Evolutionary conservation across 53 echinoderm and acorn worm species (phyloP).

Genomic region (Astropecten irregularis): DNA sequence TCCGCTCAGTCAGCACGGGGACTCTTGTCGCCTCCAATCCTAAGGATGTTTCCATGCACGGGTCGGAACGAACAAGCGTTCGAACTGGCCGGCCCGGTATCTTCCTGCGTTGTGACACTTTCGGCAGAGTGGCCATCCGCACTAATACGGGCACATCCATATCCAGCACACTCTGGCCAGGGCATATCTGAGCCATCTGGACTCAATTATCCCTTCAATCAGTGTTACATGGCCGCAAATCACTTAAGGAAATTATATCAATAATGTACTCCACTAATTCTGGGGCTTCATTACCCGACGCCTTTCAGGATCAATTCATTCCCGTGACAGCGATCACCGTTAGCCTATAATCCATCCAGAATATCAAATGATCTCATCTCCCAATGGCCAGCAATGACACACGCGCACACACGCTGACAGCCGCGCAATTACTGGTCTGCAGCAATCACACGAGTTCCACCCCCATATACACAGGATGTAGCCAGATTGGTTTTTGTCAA

Average conservation of each 20-base stretch:
- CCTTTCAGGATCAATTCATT: neutral
- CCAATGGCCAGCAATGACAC: neutral
- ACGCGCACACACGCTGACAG: neutral
- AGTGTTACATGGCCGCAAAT: neutral
- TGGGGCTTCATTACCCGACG: neutral
- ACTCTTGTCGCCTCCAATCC: neutral
- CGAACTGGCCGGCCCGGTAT: constrained; percentile 49
- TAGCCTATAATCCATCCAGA: neutral
- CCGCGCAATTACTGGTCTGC: neutral
- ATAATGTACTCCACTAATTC: neutral
- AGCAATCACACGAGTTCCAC: neutral
- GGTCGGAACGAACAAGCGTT: constrained; percentile 33
- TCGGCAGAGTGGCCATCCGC: constrained; percentile 32
- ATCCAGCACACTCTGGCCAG: constrained; percentile 34
- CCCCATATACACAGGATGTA: no score
- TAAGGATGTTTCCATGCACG: constrained; percentile 19
- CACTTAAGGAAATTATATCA: neutral
- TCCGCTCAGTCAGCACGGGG: constrained; percentile 26
- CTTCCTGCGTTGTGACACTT: constrained; percentile 20
- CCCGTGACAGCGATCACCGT: neutral
- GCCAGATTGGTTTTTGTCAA: no score
- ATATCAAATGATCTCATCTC: neutral
- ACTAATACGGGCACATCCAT: constrained; percentile 36
- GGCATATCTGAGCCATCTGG: constrained; percentile 41
- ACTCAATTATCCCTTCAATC: neutral